phyloP scores from a whole-genome alignment of 2,797 vertebrate species.

The Periophthalmus magnuspinnatus region DNA sequence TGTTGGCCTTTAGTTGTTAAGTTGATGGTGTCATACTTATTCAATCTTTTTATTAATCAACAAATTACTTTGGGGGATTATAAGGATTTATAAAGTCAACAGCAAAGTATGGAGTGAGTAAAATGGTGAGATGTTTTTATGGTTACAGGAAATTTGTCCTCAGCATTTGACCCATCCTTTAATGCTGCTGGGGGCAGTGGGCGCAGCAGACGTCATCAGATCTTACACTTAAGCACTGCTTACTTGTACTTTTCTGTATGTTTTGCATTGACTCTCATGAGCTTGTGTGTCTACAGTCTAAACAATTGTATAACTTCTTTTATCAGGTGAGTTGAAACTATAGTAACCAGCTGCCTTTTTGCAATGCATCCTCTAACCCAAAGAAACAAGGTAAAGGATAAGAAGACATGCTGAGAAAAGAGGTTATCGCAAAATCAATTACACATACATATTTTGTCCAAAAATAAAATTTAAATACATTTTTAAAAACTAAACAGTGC shows the following conservation, averaged over 20 bases:
- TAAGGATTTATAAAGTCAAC: too few species aligned
- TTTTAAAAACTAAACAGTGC: neutral
- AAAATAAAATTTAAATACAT: neutral
- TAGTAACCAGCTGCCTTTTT: neutral
- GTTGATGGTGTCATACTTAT: too few species aligned
- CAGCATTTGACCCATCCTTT: too few species aligned
- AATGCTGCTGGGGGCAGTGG: too few species aligned
- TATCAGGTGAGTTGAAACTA: neutral
- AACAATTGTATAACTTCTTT: neutral
- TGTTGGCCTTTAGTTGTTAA: too few species aligned
- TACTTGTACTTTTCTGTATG: neutral
- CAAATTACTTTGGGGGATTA: too few species aligned
- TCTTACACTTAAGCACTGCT: neutral
- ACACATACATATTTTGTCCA: neutral
- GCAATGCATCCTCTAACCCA: neutral
- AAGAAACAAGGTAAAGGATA: neutral
- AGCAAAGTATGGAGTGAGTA: slow-evolving; percentile 13
- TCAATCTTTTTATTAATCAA: too few species aligned
- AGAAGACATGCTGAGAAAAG: neutral
- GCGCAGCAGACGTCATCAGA: too few species aligned
- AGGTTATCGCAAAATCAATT: neutral
- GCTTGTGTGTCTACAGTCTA: neutral
- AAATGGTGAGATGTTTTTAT: too few species aligned
- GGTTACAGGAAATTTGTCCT: too few species aligned
- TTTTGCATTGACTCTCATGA: too few species aligned